Percentiles rank a stretch among this genome's conserved stretches.
Conservation (phyloP, 1,140 invertebrate species). For the Epicauta chinensis region DNA sequence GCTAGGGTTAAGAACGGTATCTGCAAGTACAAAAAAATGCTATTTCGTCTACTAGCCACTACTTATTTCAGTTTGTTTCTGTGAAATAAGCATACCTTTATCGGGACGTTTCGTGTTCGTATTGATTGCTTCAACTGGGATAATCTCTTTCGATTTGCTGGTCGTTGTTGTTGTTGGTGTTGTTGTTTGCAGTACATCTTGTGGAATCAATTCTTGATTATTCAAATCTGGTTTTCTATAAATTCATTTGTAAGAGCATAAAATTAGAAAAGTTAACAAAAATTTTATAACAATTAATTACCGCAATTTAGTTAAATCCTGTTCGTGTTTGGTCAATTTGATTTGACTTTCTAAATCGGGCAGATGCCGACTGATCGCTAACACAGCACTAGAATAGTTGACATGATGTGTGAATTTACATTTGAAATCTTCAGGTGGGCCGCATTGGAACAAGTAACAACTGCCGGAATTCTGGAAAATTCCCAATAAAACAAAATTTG, state of each 20-base stretch:
- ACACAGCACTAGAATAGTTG: conserved; percentile 83
- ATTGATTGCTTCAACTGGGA: background rate
- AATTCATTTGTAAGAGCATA: background rate
- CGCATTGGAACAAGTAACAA: conserved; percentile 90
- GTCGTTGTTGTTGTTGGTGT: conserved; percentile 20
- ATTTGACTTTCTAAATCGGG: conserved; percentile 64
- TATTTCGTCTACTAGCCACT: too few species aligned
- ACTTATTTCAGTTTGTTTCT: too few species aligned
- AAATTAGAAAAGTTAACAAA: background rate
- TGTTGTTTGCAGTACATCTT: conserved; percentile 6
- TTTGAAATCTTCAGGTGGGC: conserved; percentile 78
- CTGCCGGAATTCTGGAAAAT: conserved; percentile 68
- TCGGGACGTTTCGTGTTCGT: conserved; percentile 9
- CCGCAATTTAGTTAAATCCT: conserved; percentile 71
- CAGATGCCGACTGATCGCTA: conserved; percentile 58
- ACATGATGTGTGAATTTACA: conserved; percentile 87
- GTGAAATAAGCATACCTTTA: conserved; percentile 4
- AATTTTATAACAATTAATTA: conserved; percentile 28
- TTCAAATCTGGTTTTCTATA: conserved; percentile 22
- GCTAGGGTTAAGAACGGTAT: too few species aligned
- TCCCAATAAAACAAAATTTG: too few species aligned
- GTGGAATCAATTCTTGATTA: conserved; percentile 5
- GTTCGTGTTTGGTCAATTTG: conserved; percentile 69
- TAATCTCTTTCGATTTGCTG: conserved; percentile 13
- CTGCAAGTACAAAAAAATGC: too few species aligned